Percentiles rank a stretch among this genome's conserved stretches.
Conservation (phyloP, 2,113 vertebrate genomes). For the Microcebus jonahi region DNA sequence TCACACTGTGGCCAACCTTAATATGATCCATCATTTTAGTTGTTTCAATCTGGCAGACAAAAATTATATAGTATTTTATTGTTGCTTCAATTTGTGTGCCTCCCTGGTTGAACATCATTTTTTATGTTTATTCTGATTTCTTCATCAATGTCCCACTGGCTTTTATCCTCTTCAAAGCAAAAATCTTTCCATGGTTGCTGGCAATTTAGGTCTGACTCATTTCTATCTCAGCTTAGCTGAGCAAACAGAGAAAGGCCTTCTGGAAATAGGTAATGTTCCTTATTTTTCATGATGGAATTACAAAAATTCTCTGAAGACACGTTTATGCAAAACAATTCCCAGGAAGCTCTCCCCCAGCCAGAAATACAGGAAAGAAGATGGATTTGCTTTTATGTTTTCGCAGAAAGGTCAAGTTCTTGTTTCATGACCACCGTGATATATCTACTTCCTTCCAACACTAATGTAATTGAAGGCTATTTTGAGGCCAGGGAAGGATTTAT, state of each 20-base stretch:
- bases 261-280: not conserved
- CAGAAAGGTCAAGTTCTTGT: not conserved
- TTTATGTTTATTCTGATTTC: not conserved
- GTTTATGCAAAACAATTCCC: not conserved
- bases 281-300: constrained; percentile 32
- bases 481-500: not conserved
- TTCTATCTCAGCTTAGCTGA: not conserved
- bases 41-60: not conserved
- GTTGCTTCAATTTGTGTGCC: not conserved
- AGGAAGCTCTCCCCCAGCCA: not conserved
- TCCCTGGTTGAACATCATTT: not conserved
- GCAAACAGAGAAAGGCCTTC: constrained; percentile 4
- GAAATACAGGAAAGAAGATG: not conserved
- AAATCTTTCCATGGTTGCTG: not conserved
- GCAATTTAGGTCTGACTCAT: not conserved
- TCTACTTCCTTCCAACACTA: not conserved
- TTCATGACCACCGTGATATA: not conserved
- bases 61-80: not conserved
- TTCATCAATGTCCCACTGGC: not conserved
- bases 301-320: not conserved
- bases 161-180: not conserved
- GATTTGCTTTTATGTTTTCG: not conserved
- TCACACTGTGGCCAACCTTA: not conserved
- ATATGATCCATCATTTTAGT: not conserved
- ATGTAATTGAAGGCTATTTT: not conserved